phyloP scores from a whole-genome alignment of 2,888 invertebrate genomes.

The Incurvaria masculella region DNA sequence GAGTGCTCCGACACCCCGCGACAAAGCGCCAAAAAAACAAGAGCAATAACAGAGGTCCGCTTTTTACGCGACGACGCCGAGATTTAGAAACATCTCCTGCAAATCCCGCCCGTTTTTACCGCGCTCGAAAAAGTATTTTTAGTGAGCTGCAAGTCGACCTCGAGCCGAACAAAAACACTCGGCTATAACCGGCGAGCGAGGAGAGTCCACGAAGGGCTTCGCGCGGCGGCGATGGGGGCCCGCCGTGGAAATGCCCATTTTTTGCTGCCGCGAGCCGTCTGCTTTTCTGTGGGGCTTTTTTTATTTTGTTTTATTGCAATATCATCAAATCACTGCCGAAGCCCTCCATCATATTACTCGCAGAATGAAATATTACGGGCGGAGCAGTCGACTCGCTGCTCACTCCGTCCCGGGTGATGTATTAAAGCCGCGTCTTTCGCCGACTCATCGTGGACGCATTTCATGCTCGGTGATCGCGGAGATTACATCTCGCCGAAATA shows the following conservation, averaged over 20 bases:
- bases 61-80: not conserved
- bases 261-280: not conserved
- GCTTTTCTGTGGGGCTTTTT: not conserved
- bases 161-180: not conserved
- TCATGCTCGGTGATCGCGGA: not conserved
- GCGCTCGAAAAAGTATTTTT: not conserved
- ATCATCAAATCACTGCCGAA: constrained; percentile 56
- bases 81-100: not conserved
- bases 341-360: constrained; percentile 13
- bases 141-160: not conserved
- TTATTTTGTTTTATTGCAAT: constrained; percentile 28
- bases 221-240: too few species aligned
- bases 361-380: not conserved
- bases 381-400: not conserved
- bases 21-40: not conserved
- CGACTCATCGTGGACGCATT: not conserved
- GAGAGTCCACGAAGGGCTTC: not conserved
- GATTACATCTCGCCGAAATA: not conserved
- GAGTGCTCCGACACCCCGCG: too few species aligned
- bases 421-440: not conserved
- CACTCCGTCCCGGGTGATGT: not conserved
- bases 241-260: not conserved
- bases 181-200: not conserved
- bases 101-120: not conserved
- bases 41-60: not conserved